Conservation (phyloP, 2,113 vertebrate species). For the Phainopepla nitens region DNA sequence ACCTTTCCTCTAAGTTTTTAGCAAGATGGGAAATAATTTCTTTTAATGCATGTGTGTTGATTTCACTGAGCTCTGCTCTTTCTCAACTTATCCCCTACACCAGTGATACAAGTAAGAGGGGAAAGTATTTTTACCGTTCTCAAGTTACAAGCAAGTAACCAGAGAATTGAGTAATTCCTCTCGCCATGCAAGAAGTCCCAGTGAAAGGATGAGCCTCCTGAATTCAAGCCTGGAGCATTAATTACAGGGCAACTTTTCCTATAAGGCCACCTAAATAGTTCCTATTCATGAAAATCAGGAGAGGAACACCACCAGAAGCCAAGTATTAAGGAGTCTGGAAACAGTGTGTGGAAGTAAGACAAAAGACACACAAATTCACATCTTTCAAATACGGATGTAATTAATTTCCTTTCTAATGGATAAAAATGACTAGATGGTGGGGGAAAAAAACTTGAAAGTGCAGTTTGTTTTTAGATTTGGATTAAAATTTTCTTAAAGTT, state of each 20-base stretch:
- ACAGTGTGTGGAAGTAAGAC: not conserved
- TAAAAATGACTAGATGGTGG: not conserved
- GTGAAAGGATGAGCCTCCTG: not conserved
- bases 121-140: not conserved
- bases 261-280: not conserved
- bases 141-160: not conserved
- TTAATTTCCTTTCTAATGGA: slow-evolving; percentile 47
- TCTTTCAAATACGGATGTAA: slow-evolving; percentile 29
- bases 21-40: not conserved
- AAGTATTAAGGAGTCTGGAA: not conserved
- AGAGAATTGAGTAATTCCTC: not conserved
- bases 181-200: not conserved
- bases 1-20: not conserved
- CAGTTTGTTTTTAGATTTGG: slow-evolving; percentile 49
- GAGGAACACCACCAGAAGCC: not conserved
- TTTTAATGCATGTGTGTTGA: not conserved
- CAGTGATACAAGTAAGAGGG: not conserved
- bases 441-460: not conserved
- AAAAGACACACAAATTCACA: not conserved
- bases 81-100: not conserved
- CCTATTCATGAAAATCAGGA: not conserved
- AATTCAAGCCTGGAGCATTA: not conserved
- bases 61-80: not conserved
- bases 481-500: slow-evolving; percentile 52
- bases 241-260: not conserved